Evolutionary conservation across 2,888 invertebrate species (phyloP).

Genomic region (Taphrorychus bicolor): DNA sequence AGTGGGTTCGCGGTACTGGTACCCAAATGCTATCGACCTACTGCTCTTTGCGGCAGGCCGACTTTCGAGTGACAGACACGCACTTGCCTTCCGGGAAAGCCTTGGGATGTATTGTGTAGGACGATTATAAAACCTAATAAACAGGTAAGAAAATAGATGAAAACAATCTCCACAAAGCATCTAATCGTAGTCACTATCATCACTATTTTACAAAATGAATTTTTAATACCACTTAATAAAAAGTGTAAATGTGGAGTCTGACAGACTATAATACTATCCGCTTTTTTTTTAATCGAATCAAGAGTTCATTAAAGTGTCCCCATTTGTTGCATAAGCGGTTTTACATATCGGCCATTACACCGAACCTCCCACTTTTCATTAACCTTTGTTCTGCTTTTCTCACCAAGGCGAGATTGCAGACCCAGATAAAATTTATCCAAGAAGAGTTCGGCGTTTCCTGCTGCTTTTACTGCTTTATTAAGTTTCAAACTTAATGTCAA

Average conservation of each 20-base stretch:
- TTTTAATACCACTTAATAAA: no score
- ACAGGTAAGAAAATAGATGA: no score
- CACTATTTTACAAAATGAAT: no score
- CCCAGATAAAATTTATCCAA: no score
- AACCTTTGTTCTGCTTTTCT: not conserved
- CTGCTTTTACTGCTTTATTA: no score
- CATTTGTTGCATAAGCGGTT: not conserved
- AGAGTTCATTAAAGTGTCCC: not conserved
- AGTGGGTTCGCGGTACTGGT: conserved; percentile 24
- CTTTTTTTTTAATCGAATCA: no score
- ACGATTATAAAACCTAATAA: conserved; percentile 25
- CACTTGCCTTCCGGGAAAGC: conserved; percentile 39
- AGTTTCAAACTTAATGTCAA: no score
- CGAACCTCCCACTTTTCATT: not conserved
- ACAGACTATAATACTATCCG: no score
- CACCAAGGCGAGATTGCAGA: not conserved
- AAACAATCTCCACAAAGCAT: no score
- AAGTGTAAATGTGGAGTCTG: no score
- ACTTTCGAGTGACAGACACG: conserved; percentile 39
- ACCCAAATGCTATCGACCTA: conserved; percentile 31
- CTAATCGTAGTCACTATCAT: no score
- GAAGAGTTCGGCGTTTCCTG: no score
- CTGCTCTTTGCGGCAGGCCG: conserved; percentile 34
- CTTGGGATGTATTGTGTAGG: conserved; percentile 24
- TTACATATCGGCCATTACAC: not conserved